Conservation (phyloP, 2,888 invertebrate species). For the Agrochola macilenta region DNA sequence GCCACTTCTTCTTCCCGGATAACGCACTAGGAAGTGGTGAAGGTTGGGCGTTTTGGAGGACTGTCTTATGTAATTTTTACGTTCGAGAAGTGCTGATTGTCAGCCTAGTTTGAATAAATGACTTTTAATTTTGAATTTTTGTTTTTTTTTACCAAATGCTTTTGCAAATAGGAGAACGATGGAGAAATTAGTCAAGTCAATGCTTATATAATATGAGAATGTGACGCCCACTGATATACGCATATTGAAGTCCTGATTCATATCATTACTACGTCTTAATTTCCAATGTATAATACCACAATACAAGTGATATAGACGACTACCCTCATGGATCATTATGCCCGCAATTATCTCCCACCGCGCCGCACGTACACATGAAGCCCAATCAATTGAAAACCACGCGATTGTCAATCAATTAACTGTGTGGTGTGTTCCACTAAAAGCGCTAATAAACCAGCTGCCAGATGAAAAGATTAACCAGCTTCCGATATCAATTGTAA, state of each 20-base stretch:
- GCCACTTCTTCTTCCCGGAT: too few relatives aligned
- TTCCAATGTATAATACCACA: background rate
- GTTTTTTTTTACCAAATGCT: background rate
- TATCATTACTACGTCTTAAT: background rate
- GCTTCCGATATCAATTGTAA: conserved; percentile 60
- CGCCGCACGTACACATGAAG: conserved; percentile 9
- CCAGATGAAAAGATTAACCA: conserved; percentile 64
- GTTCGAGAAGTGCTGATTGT: too few relatives aligned
- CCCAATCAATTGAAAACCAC: conserved; percentile 64
- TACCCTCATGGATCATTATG: conserved; percentile 15
- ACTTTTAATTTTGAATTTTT: too few relatives aligned
- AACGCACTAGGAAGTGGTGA: too few relatives aligned
- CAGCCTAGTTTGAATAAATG: too few relatives aligned
- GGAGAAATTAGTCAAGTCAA: conserved; percentile 2
- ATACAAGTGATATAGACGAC: conserved; percentile 5
- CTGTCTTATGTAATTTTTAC: too few relatives aligned
- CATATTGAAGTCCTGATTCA: background rate
- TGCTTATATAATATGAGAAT: background rate
- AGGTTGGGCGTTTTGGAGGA: too few relatives aligned
- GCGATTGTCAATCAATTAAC: conserved; percentile 66
- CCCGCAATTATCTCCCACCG: conserved; percentile 40
- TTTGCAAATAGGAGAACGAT: background rate
- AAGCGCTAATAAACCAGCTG: conserved; percentile 58
- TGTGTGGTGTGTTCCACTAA: conserved; percentile 43
- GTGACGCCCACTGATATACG: background rate